Conservation (phyloP, 2,113 vertebrate genomes). For the Coregonus clupeaformis region DNA sequence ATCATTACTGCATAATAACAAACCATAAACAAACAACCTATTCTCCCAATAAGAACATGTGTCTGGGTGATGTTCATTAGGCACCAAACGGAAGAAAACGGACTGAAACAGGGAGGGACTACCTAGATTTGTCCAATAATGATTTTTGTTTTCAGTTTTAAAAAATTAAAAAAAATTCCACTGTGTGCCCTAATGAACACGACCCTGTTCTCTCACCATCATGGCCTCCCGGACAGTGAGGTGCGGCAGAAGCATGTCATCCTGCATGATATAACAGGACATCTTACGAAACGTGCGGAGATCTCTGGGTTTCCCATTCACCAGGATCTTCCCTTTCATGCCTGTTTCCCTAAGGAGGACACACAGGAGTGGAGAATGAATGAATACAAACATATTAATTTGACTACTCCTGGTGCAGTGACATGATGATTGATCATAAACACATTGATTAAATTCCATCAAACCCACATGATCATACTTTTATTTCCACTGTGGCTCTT, state of each 20-base stretch:
- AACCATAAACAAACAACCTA: neutral
- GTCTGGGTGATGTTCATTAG: neutral
- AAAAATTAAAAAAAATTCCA: neutral
- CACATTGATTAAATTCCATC: too few relatives aligned
- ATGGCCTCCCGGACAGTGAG: constrained; percentile 91
- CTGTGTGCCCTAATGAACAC: neutral
- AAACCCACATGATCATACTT: too few relatives aligned
- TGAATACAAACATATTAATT: too few relatives aligned
- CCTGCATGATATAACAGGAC: constrained; percentile 99
- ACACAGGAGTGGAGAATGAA: constrained; percentile 5
- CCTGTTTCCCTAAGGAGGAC: constrained; percentile 81
- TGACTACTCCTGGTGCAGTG: too few relatives aligned
- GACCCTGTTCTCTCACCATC: constrained; percentile 82
- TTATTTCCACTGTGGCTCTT: too few relatives aligned
- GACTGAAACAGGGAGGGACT: too few relatives aligned
- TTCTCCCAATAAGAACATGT: neutral
- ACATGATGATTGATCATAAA: too few relatives aligned
- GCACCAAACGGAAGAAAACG: too few relatives aligned
- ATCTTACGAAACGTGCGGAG: constrained; percentile 95
- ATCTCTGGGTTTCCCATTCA: constrained; percentile 87
- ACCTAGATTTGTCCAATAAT: too few relatives aligned
- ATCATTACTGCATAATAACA: neutral
- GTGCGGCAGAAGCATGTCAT: constrained; percentile 93
- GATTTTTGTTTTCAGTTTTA: too few relatives aligned
- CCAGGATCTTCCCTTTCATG: constrained; percentile 95